These are phyloP conservation scores for Cephalopterus ornatus DNA, from an alignment of 2,113 vertebrate genomes.

Conservation along the genomic window DNA sequence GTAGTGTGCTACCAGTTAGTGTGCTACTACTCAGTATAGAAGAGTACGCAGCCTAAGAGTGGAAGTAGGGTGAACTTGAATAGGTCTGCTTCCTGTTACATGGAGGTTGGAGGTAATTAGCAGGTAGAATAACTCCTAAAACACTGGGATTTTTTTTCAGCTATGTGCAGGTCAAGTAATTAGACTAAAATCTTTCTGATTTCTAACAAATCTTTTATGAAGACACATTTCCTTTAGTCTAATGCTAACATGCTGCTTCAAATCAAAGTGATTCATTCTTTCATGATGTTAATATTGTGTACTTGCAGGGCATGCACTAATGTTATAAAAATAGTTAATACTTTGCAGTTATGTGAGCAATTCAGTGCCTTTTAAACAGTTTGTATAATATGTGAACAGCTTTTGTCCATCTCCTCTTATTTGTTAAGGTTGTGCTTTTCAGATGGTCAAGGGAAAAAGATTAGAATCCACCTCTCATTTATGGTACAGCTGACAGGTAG, in stretches of 20 bases:
- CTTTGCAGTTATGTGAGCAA: not conserved
- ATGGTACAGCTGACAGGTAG: not conserved
- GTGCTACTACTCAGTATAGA: not conserved
- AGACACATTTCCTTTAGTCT: not conserved
- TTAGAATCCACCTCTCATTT: not conserved
- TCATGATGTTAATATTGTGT: not conserved
- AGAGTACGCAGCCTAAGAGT: not conserved
- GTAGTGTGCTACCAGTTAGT: not conserved
- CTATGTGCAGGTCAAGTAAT: conserved; percentile 51
- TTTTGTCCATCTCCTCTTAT: not conserved
- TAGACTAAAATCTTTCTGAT: not conserved
- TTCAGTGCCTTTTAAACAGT: not conserved
- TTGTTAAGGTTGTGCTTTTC: not conserved
- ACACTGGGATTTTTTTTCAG: not conserved
- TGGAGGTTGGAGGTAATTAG: not conserved
- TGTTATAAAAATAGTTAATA: conserved; percentile 13
- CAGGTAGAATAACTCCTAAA: not conserved
- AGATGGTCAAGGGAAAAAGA: not conserved
- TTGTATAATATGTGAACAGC: not conserved
- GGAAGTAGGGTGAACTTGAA: not conserved
- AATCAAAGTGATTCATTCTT: conserved; percentile 37
- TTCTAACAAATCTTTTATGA: not conserved
- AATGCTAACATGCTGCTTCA: not conserved
- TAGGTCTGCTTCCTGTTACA: not conserved
- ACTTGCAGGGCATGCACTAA: not conserved